phyloP scores from a whole-genome alignment of 2,797 vertebrate genomes.

The Petrocephalus schoutedeni region DNA sequence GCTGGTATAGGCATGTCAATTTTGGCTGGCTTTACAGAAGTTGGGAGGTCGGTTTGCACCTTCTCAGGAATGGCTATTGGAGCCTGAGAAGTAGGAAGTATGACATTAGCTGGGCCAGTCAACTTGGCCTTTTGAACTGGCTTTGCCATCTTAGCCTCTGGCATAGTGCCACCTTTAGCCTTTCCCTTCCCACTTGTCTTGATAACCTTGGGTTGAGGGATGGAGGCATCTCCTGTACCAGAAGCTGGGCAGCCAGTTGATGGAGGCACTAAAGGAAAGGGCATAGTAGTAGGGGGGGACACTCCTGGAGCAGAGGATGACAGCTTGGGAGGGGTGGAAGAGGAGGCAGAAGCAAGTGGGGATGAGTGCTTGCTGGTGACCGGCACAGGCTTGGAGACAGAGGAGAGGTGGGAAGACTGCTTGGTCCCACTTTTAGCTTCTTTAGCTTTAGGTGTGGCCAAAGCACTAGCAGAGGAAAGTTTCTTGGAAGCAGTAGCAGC shows the following conservation, averaged over 20 bases:
- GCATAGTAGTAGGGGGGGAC: conserved; percentile 22
- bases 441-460: conserved; percentile 65
- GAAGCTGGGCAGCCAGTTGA: conserved; percentile 31
- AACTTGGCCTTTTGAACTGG: conserved; percentile 30
- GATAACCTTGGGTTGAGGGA: conserved; percentile 57
- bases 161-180: conserved; percentile 45
- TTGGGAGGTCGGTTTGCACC: not conserved
- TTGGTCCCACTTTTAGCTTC: conserved; percentile 55
- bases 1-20: not conserved
- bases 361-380: conserved; percentile 65
- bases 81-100: not conserved
- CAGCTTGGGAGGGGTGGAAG: conserved; percentile 63
- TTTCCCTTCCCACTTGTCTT: conserved; percentile 69
- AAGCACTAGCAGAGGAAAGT: conserved; percentile 40
- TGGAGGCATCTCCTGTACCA: conserved; percentile 37
- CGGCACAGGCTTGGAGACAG: conserved; percentile 63
- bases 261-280: conserved; percentile 41
- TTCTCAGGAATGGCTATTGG: conserved; percentile 12
- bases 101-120: conserved; percentile 1
- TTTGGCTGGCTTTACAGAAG: conserved; percentile 22
- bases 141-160: conserved; percentile 12
- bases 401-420: conserved; percentile 48
- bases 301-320: conserved; percentile 35
- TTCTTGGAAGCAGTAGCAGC: conserved; percentile 56
- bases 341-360: conserved; percentile 58